phyloP scores from a whole-genome alignment of 1,140 invertebrate species.

The Calephelis virginiensis region DNA sequence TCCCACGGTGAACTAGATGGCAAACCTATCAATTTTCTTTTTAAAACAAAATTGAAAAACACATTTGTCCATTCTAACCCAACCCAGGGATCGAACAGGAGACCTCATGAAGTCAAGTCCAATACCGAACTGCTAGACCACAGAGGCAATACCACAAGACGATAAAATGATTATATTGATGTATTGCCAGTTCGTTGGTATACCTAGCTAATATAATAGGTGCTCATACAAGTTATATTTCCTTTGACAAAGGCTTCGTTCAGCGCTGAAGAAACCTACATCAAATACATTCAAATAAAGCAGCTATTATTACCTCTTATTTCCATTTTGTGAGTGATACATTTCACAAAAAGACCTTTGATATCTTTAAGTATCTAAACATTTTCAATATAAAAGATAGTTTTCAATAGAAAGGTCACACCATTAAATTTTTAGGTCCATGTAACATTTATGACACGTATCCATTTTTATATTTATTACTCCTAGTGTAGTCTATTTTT shows the following conservation, averaged over 20 bases:
- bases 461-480: too few species aligned
- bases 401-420: neutral
- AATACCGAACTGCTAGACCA: too few species aligned
- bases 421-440: neutral
- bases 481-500: too few species aligned
- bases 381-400: slow-evolving; percentile 6
- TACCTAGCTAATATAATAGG: neutral
- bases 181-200: too few species aligned
- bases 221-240: slow-evolving; percentile 1
- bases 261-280: neutral
- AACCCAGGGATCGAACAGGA: too few species aligned
- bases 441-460: neutral
- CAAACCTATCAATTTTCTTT: too few species aligned
- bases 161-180: too few species aligned
- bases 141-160: too few species aligned
- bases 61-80: too few species aligned
- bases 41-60: too few species aligned
- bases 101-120: too few species aligned
- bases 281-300: slow-evolving; percentile 4
- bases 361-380: neutral
- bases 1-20: too few species aligned
- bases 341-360: slow-evolving; percentile 3
- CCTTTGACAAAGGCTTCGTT: neutral
- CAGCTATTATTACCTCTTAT: slow-evolving; percentile 6
- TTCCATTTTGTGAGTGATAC: neutral